A percentile compares a stretch with the other conserved stretches of the same genome.
Evolutionary conservation across 1,140 invertebrate genomes (phyloP).

Genomic region (Brachionus koreanus): DNA sequence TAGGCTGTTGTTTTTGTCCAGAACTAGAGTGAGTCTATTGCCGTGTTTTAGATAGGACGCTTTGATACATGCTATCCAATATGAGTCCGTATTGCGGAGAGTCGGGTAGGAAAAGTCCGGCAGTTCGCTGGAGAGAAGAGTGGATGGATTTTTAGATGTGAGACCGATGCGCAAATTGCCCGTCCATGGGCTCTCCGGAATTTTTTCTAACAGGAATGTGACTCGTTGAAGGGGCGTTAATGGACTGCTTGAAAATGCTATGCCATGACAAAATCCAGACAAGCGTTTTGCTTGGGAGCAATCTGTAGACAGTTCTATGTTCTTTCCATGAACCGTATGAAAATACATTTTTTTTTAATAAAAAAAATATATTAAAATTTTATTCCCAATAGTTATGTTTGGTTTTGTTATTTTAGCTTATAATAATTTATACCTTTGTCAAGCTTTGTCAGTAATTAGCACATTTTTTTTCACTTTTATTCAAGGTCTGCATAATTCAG

Average conservation of each 20-base stretch:
- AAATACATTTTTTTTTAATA: conserved; percentile 40
- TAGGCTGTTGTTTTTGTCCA: conserved; percentile 52
- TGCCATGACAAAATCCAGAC: not conserved
- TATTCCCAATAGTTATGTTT: not conserved
- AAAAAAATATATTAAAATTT: not conserved
- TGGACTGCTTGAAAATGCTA: conserved; percentile 23
- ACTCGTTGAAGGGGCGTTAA: not conserved
- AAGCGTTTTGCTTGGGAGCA: not conserved
- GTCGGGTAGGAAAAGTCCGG: conserved; percentile 56
- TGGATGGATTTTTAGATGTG: conserved; percentile 52
- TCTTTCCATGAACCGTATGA: conserved; percentile 36
- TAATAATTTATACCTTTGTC: conserved; percentile 40
- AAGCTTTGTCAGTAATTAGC: not conserved
- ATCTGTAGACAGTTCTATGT: conserved; percentile 24
- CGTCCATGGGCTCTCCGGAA: conserved; percentile 51
- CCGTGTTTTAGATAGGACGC: conserved; percentile 50
- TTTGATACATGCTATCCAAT: conserved; percentile 54
- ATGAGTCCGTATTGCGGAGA: conserved; percentile 52
- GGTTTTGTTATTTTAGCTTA: not conserved
- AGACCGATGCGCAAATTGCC: conserved; percentile 57
- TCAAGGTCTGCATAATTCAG: not conserved
- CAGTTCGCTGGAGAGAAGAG: conserved; percentile 47
- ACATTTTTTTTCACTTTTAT: not conserved
- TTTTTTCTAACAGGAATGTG: conserved; percentile 50
- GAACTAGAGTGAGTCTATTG: conserved; percentile 53